Base-by-base conservation (phyloP, 2,888 invertebrate genomes). In the Sesia bembeciformis region DNA sequence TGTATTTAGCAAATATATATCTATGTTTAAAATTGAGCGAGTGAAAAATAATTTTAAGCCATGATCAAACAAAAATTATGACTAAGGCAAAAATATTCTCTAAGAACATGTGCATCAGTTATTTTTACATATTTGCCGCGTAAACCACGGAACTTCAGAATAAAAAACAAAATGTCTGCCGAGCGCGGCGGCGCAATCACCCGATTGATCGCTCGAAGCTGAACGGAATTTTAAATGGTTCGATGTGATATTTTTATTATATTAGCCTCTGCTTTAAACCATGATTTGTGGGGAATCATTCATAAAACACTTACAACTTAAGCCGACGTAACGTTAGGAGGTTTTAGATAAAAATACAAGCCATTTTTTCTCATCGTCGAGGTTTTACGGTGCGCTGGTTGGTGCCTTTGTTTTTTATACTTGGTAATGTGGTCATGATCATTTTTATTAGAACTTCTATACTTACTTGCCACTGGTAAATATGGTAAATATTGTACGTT, bases 151-250 rank as follows among this genome's bases (percentile, higher is more conserved):
- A 50, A 38, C 50, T 39, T 39, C 38, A 50, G 7, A 50, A 38
- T 57, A 62, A 65, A 62, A 62, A 60, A 57, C 58, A 62, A 63
- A 52, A 58, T 58, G 59, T 55, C 57, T 53, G 58, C 58, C 60
- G 56, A 56, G 59, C 23, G 50, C 74, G 69, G 60, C 23, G 68
- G 62, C 67, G 74, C 80, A 81, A 77, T 79, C 78, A 68, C 66
- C 70, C 82, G 81, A 72, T 66, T 71, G 74, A 82, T 78, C 69
- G 81, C 58, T 61, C 62, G 70, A 58, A 72, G 63, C 63, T 57
- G 68, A 53, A 54, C 67, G 61, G 84, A 83, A 84, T 84, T 75
- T 80, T 79, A 80, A 83, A 69, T 63, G 64, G 64, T 58, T 39
- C 50, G 38, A 56, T 57, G 52, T 61, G 61, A 59, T 65, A 61